Evolutionary conservation across 2,888 invertebrate genomes (phyloP), one percentile per base, ranked within the genome.

Genomic region (Ophion slaviceki): DNA sequence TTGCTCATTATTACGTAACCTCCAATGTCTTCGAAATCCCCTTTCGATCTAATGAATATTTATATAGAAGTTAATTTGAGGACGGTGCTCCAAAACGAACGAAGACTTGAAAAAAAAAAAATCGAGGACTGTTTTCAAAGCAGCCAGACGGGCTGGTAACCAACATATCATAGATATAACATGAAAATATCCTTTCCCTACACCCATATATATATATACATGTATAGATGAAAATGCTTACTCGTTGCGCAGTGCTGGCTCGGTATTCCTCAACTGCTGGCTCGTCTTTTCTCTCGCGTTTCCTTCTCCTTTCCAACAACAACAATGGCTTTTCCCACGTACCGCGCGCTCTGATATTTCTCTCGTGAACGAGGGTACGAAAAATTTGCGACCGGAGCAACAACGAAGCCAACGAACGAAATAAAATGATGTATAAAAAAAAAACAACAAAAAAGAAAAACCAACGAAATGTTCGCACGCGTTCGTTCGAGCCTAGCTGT

Each of bases 401-500:
- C 14, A 32, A n/a, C 17, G 45, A 71, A 64, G 47, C 47, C n/a
- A 70, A 53, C 14, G 14, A 47, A 53, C 53, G 17, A 53, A 14
- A 17, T 17, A 53, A 53, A 53, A 32, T 32, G 0, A 32, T 32
- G 32, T 32, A 32, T 5, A 53, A 53, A 17, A 75, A 75, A 66
- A 75, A 17, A 59, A 47, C 68, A 68, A 45, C 2, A 68, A 40
- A 11, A 64, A 32, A 20, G 11, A 53, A 1, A 36, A 67, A 77
- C 53, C 7, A 40, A 40, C 36, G n/a, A 57, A 66, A 66, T 45
- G 24, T 24, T 14, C n/a, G n/a, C 1, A 11, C 24, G 32, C 32
- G n/a, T 40, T 75, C 20, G 28, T 61, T 67, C 20, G 45, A 40
- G 53, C n/a, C 86, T 91, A 91, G 83, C 89, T 92, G 80, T 92